Conservation (phyloP, 2,888 invertebrate species). For the Cheiracanthium punctorium region DNA sequence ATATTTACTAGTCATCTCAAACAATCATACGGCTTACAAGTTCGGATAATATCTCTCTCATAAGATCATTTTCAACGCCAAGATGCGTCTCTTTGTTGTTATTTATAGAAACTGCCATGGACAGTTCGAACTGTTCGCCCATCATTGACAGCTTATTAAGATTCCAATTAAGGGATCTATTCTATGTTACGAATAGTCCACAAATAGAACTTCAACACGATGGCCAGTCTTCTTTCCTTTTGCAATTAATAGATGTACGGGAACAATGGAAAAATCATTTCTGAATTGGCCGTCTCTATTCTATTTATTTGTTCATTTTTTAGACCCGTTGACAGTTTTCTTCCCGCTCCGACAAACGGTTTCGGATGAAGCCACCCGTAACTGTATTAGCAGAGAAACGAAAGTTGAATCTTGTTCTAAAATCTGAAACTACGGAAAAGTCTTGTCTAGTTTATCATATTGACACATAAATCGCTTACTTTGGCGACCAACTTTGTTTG, state of each 20-base stretch:
- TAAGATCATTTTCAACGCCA: not conserved
- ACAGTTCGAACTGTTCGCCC: not conserved
- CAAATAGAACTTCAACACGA: slow-evolving; percentile 51
- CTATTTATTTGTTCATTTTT: slow-evolving; percentile 20
- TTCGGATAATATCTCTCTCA: no score
- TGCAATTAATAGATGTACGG: slow-evolving; percentile 37
- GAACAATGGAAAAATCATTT: slow-evolving; percentile 33
- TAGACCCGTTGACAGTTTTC: slow-evolving; percentile 21
- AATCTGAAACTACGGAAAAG: not conserved
- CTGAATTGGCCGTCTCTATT: not conserved
- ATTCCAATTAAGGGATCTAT: slow-evolving; percentile 47
- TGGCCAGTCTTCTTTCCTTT: slow-evolving; percentile 35
- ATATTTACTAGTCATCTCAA: no score
- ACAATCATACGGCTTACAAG: no score
- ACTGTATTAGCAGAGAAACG: slow-evolving; percentile 25
- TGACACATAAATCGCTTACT: not conserved
- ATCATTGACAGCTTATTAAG: slow-evolving; percentile 46
- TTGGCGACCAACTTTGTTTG: not conserved
- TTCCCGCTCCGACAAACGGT: slow-evolving; percentile 40
- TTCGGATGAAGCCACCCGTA: slow-evolving; percentile 46
- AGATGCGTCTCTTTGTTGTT: not conserved
- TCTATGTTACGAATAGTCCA: slow-evolving; percentile 30
- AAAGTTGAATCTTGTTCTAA: not conserved
- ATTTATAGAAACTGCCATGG: not conserved
- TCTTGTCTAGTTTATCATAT: not conserved